A percentile compares a stretch with the other conserved stretches of the same genome.
These are phyloP conservation scores for Palythoa heliodiscus DNA, from an alignment of 92 coral and sea anemone species.

Conservation along the genomic window DNA sequence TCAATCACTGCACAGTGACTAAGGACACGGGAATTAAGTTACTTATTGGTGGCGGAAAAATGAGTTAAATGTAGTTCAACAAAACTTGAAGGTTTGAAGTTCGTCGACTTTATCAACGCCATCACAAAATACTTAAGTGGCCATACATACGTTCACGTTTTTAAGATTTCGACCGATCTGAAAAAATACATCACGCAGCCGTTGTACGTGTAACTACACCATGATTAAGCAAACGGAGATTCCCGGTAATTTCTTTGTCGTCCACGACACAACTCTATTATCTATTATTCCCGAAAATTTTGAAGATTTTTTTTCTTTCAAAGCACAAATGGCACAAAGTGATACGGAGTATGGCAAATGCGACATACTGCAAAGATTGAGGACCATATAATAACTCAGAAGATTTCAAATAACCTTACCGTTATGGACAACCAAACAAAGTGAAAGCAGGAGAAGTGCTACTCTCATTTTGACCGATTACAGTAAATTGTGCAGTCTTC, in stretches of 20 bases:
- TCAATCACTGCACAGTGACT: no score
- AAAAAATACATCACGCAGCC: no score
- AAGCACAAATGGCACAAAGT: not conserved
- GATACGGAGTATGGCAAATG: not conserved
- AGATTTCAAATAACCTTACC: not conserved
- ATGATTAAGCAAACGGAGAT: not conserved
- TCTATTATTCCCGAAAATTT: not conserved
- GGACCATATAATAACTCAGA: not conserved
- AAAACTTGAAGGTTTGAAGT: no score
- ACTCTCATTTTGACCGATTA: conserved; percentile 2
- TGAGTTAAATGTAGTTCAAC: no score
- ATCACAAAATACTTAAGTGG: no score
- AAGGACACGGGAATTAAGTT: no score
- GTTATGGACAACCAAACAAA: conserved; percentile 19
- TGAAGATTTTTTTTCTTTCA: not conserved
- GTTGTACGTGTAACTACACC: no score
- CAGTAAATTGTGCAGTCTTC: not conserved
- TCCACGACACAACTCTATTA: not conserved
- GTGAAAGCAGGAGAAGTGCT: conserved; percentile 12
- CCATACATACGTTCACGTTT: no score
- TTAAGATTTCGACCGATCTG: no score
- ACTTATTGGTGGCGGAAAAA: no score
- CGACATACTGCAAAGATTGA: not conserved
- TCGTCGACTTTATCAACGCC: no score
- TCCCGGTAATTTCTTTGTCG: not conserved